These are phyloP conservation scores for Leptinotarsa rubiginosa DNA, from an alignment of 2,888 invertebrate species.

Conservation along the genomic window DNA sequence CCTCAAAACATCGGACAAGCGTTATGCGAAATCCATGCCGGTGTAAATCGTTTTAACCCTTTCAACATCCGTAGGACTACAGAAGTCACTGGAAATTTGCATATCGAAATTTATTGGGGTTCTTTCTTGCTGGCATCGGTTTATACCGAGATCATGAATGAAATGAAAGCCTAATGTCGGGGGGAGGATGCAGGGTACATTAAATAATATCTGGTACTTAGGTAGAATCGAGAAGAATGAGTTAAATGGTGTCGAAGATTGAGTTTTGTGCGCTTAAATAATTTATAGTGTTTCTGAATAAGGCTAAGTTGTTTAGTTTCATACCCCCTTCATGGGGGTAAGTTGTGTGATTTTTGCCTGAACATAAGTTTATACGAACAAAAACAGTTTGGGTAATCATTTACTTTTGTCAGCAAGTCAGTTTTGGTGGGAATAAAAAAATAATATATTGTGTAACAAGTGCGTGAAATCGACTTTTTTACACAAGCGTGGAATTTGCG, in stretches of 20 bases:
- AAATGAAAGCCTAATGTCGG: slow-evolving; percentile 10
- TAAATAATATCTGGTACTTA: slow-evolving; percentile 20
- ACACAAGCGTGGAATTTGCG: too few relatives aligned
- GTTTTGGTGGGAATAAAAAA: too few relatives aligned
- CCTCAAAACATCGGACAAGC: slow-evolving; percentile 21
- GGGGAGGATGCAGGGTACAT: not conserved
- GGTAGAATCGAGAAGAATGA: slow-evolving; percentile 18
- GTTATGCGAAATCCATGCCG: slow-evolving; percentile 7
- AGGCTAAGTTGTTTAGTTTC: slow-evolving; percentile 10
- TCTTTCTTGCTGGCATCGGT: slow-evolving; percentile 4
- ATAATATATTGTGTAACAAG: too few relatives aligned
- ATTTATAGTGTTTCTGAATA: slow-evolving; percentile 15
- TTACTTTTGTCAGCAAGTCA: too few relatives aligned
- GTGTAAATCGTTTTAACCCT: slow-evolving; percentile 21
- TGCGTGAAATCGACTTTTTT: too few relatives aligned
- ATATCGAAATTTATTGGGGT: slow-evolving; percentile 25
- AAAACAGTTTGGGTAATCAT: too few relatives aligned
- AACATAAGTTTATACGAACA: too few relatives aligned
- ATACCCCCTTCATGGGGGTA: not conserved
- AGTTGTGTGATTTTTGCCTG: too few relatives aligned
- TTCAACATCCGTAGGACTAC: slow-evolving; percentile 9
- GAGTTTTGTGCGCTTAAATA: slow-evolving; percentile 1
- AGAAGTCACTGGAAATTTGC: slow-evolving; percentile 15
- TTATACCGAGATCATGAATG: slow-evolving; percentile 6
- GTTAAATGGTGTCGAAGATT: slow-evolving; percentile 27